Evolutionary conservation across 2,797 vertebrate species (phyloP).

Genomic region (Hypotaenidia philippensis): DNA sequence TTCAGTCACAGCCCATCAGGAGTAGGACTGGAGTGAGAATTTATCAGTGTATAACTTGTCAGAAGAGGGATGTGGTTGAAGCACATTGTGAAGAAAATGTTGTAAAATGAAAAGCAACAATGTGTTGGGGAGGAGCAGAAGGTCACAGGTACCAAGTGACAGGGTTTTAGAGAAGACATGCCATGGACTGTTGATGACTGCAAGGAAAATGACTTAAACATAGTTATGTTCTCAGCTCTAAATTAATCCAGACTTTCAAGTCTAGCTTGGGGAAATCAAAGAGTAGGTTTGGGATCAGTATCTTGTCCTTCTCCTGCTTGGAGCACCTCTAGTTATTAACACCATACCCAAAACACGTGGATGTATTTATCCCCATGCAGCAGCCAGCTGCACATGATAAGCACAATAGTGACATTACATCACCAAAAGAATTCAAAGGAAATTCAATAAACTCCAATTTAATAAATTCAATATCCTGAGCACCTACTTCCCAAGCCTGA

Average conservation of each 20-base stretch:
- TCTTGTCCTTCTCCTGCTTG: not conserved
- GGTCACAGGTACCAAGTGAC: not conserved
- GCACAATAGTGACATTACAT: not conserved
- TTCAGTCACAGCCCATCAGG: not conserved
- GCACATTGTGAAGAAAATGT: not conserved
- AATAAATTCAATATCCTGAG: constrained; percentile 45
- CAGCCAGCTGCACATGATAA: not conserved
- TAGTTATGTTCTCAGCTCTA: not conserved
- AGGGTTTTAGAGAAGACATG: not conserved
- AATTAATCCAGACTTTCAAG: not conserved
- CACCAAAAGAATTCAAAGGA: constrained; percentile 24
- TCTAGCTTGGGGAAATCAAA: not conserved
- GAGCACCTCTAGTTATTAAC: not conserved
- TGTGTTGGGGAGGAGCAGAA: not conserved
- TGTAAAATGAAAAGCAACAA: not conserved
- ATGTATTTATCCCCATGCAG: not conserved
- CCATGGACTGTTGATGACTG: not conserved
- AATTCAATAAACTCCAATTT: constrained; percentile 48
- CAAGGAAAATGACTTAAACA: not conserved
- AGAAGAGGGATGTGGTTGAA: not conserved
- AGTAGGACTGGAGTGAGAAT: not conserved
- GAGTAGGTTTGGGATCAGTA: not conserved
- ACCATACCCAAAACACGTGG: not conserved
- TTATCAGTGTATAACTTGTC: not conserved
- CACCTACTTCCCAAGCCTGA: constrained; percentile 42